Evolutionary conservation across 2,113 vertebrate genomes (phyloP).

Genomic region (Brachypteracias leptosomus): DNA sequence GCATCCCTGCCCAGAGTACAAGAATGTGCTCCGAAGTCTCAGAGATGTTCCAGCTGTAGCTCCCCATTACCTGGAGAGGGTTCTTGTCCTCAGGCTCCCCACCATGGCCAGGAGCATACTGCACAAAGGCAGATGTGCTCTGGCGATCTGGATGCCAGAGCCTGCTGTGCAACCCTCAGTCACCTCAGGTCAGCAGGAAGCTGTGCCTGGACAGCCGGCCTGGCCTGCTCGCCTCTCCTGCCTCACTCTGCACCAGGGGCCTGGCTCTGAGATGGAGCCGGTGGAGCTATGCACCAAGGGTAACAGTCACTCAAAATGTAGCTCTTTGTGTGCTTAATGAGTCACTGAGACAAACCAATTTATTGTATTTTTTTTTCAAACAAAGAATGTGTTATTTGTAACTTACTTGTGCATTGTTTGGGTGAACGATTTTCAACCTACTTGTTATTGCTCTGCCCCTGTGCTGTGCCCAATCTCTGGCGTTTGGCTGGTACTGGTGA

Average conservation of each 20-base stretch:
- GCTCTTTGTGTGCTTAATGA: constrained; percentile 40
- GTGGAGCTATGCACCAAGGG: background rate
- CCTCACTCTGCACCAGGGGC: background rate
- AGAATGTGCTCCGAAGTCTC: background rate
- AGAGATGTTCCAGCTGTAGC: background rate
- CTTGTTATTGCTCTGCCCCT: background rate
- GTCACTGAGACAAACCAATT: background rate
- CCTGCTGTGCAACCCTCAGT: background rate
- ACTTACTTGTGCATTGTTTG: background rate
- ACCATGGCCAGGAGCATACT: background rate
- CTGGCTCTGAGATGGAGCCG: accelerated
- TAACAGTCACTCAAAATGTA: background rate
- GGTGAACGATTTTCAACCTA: background rate
- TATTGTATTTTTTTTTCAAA: background rate
- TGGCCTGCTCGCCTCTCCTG: accelerated
- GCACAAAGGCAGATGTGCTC: background rate
- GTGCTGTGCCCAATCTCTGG: background rate
- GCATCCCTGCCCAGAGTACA: background rate
- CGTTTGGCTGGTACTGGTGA: background rate
- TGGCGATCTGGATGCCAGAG: background rate
- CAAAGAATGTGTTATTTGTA: background rate
- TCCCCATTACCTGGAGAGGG: background rate
- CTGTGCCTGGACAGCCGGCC: background rate
- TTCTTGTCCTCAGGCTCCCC: background rate
- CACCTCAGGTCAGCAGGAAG: background rate